Conservation (phyloP, 2,888 invertebrate genomes). For the Xanthostigma xanthostigma region DNA sequence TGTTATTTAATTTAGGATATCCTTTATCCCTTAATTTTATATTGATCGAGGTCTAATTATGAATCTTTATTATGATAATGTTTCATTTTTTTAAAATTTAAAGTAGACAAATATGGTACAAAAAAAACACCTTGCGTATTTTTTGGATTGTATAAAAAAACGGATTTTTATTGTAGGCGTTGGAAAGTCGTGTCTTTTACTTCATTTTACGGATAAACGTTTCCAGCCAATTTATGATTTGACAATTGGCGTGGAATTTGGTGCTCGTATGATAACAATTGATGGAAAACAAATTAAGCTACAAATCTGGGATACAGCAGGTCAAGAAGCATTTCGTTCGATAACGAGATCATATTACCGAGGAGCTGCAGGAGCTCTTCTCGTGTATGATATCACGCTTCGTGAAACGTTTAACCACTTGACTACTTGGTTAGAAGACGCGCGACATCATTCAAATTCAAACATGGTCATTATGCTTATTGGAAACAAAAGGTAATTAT, state of each 20-base stretch:
- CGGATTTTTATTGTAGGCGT: conserved; percentile 56
- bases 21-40: conserved; percentile 5
- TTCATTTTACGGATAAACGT: conserved; percentile 99
- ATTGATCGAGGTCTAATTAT: background rate
- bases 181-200: conserved; percentile 95
- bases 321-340: conserved; percentile 66
- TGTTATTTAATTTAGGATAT: background rate
- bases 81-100: too few species aligned
- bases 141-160: conserved; percentile 3
- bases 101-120: background rate
- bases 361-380: conserved; percentile 94
- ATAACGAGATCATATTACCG: conserved; percentile 98
- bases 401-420: conserved; percentile 98
- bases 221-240: conserved; percentile 98
- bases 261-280: conserved; percentile 99
- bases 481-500: conserved; percentile 89
- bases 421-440: conserved; percentile 99
- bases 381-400: conserved; percentile 98
- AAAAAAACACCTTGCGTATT: background rate
- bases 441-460: conserved; percentile 97
- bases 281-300: conserved; percentile 99
- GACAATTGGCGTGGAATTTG: conserved; percentile 99
- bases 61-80: too few species aligned
- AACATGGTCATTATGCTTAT: conserved; percentile 99
- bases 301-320: conserved; percentile 98